Conservation (phyloP, 2,888 invertebrate genomes). For the Metopia argyrocephala region DNA sequence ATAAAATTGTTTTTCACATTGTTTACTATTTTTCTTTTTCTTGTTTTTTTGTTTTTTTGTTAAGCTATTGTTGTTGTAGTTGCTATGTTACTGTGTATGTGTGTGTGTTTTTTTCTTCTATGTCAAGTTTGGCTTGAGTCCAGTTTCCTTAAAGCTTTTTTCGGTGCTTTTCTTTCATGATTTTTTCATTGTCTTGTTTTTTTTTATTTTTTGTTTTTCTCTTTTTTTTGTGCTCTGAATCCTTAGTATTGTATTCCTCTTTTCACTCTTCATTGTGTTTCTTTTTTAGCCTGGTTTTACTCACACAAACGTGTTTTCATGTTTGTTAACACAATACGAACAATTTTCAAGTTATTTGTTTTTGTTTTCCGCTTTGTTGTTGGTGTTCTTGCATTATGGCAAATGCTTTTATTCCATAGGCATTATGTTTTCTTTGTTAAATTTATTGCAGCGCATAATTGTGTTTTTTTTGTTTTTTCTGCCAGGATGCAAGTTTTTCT, state of each 20-base stretch:
- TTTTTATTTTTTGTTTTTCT: neutral
- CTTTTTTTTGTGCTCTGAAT: slow-evolving; percentile 22
- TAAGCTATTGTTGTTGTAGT: neutral
- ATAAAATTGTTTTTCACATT: slow-evolving; percentile 48
- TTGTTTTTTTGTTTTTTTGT: neutral
- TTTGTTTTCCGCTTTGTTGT: neutral
- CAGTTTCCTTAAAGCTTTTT: slow-evolving; percentile 49
- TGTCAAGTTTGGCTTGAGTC: slow-evolving; percentile 50
- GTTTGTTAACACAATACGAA: slow-evolving; percentile 55
- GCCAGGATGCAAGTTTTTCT: neutral
- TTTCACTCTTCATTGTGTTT: neutral
- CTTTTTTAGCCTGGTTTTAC: neutral
- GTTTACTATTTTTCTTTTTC: slow-evolving; percentile 26
- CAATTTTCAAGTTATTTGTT: slow-evolving; percentile 31
- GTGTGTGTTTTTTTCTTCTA: slow-evolving; percentile 9
- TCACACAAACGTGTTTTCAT: slow-evolving; percentile 37
- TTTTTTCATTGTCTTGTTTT: neutral
- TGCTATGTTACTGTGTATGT: too few relatives aligned
- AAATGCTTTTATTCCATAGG: slow-evolving; percentile 32
- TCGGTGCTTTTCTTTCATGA: too few relatives aligned
- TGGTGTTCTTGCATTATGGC: neutral
- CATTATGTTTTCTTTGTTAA: slow-evolving; percentile 45
- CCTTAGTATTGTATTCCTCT: neutral
- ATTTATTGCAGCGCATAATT: slow-evolving; percentile 42
- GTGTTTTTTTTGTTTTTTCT: neutral